These are phyloP conservation scores for Thyatira batis DNA, from an alignment of 2,888 invertebrate species.

Conservation along the genomic window DNA sequence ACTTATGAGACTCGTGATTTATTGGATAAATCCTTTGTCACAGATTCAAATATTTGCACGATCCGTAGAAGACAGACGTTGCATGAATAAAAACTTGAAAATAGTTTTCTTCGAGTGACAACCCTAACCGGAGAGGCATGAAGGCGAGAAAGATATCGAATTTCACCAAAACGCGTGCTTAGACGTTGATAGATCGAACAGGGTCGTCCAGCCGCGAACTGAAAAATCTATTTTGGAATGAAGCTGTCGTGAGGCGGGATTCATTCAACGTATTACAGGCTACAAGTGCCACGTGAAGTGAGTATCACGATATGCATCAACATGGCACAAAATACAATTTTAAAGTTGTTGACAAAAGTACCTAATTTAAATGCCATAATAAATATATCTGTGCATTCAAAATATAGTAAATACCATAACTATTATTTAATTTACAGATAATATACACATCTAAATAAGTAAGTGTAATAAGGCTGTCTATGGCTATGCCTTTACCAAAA, in stretches of 20 bases:
- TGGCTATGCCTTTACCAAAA: too few relatives aligned
- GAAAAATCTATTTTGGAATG: slow-evolving; percentile 31
- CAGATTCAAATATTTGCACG: background rate
- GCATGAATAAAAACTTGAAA: background rate
- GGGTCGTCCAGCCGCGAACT: slow-evolving; percentile 22
- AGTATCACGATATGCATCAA: background rate
- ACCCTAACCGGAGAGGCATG: background rate
- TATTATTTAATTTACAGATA: background rate
- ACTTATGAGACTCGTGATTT: background rate
- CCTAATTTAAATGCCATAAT: too few relatives aligned
- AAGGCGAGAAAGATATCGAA: slow-evolving; percentile 10
- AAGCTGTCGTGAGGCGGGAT: slow-evolving; percentile 10
- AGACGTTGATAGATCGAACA: slow-evolving; percentile 33
- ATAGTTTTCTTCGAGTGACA: background rate
- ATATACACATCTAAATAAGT: background rate
- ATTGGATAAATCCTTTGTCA: background rate
- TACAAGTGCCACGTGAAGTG: background rate
- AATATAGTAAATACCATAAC: too few relatives aligned
- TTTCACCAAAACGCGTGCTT: slow-evolving; percentile 6
- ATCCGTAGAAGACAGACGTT: background rate
- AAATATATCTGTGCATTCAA: too few relatives aligned
- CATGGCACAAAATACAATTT: background rate
- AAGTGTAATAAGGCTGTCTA: too few relatives aligned
- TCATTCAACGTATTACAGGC: slow-evolving; percentile 2
- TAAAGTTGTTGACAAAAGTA: too few relatives aligned